Evolutionary conservation across 2,888 invertebrate species (phyloP).

Genomic region (Synanthedon formicaeformis): DNA sequence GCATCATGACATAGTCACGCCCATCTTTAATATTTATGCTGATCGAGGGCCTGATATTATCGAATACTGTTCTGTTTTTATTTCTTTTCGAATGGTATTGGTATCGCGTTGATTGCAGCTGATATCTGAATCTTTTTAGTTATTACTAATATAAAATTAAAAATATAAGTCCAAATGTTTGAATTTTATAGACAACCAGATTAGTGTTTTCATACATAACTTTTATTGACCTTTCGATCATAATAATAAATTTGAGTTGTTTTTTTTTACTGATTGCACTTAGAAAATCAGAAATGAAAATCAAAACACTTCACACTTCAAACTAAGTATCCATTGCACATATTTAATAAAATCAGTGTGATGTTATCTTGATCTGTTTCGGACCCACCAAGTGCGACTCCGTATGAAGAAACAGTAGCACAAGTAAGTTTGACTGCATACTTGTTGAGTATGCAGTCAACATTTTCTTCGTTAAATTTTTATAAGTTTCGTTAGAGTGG

Average conservation of each 20-base stretch:
- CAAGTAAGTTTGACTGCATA: neutral
- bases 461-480: too few relatives aligned
- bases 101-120: conserved; percentile 25
- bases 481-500: too few relatives aligned
- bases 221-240: too few relatives aligned
- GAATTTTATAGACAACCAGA: too few relatives aligned
- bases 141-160: too few relatives aligned
- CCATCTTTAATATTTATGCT: conserved; percentile 52
- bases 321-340: neutral
- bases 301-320: neutral
- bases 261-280: too few relatives aligned
- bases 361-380: conserved; percentile 21
- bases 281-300: neutral
- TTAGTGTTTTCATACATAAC: too few relatives aligned
- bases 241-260: too few relatives aligned
- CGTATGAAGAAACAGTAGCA: neutral
- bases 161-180: too few relatives aligned
- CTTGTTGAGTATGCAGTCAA: too few relatives aligned
- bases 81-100: conserved; percentile 19
- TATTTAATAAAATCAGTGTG: conserved; percentile 8
- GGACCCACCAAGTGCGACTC: conserved; percentile 18
- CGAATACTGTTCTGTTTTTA: conserved; percentile 18
- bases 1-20: conserved; percentile 44
- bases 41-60: conserved; percentile 38
- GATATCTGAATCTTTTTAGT: conserved; percentile 13